Evolutionary conservation across 2,797 vertebrate genomes (phyloP), one percentile per base, ranked within the genome.

Genomic region (Acanthis flammea): DNA sequence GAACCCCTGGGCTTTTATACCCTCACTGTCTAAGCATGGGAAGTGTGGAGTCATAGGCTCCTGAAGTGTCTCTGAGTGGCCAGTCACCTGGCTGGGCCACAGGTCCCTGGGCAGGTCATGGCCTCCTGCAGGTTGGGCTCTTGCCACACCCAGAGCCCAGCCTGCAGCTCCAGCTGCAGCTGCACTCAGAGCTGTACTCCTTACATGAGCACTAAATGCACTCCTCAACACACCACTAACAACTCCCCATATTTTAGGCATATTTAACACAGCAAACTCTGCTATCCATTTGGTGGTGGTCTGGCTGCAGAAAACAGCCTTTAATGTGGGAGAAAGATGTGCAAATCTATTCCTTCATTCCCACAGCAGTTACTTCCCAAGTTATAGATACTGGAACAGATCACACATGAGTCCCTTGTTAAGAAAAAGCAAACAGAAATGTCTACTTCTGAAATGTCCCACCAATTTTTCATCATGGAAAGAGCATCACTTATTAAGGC

Each of bases 21-120:
- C 12, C 33, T 73, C 30, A 41, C 6, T 27, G 7, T 53, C 25
- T 41, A 72, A 27, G 14, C 8, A 3, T 19, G 12, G 18, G 18
- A 30, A 35, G 14, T 17, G 53, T 35, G 18, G 12, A 50, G 25
- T 27, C 53, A 44, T 19, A 0, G 0, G 12, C 12, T 47, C 33
- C 68, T 31, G 14, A 30, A 35, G 33, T 22, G 10, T 13, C 45
- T 44, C 39, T 41, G 24, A 31, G 25, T 54, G 47, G 31, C 30
- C 54, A 41, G 25, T 21, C 41, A 39, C 41, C 47, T n/a, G 41
- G 31, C 41, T 35, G 31, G 30, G 61, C 15, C 23, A 31, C 35
- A 25, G 16, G 10, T 24, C 35, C 23, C 41, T 12, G 27, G 22
- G 41, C 41, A 80, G 53, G 25, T 60, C 61, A 35, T 9, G 7